Percentiles rank a stretch among this genome's conserved stretches.
These are phyloP conservation scores for Phyllostomus discolor DNA, from an alignment of 2,113 vertebrate genomes.

Conservation along the genomic window DNA sequence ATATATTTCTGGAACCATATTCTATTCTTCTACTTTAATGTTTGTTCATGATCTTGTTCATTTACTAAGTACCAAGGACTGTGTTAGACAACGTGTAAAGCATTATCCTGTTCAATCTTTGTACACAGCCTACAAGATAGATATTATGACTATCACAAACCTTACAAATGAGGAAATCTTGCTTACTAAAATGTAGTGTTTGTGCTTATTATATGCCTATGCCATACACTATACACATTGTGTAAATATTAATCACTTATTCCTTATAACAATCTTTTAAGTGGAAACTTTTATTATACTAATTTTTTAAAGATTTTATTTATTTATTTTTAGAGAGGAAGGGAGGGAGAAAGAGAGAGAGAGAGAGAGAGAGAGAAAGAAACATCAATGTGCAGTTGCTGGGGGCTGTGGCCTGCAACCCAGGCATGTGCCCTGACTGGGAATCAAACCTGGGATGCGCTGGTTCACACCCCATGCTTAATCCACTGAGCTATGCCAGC, in stretches of 20 bases:
- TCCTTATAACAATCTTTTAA: background rate
- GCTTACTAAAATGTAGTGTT: background rate
- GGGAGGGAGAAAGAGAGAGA: no score
- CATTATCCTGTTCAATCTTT: background rate
- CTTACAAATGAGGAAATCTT: background rate
- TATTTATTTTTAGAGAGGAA: no score
- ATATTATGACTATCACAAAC: background rate
- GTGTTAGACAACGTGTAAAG: background rate
- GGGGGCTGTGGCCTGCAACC: no score
- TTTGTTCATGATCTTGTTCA: background rate
- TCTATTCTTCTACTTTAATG: background rate
- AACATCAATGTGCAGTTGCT: no score
- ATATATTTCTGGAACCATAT: background rate
- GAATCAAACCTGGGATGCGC: no score
- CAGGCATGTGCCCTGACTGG: no score
- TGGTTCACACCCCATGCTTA: no score
- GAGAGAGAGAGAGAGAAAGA: no score
- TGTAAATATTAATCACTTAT: background rate
- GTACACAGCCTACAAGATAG: background rate
- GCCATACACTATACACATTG: background rate
- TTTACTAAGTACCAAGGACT: background rate
- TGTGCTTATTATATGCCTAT: background rate
- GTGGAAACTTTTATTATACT: background rate
- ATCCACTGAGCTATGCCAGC: no score
- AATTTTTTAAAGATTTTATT: background rate